phyloP scores from a whole-genome alignment of 2,797 vertebrate species.

The Orestias chungarensis region DNA sequence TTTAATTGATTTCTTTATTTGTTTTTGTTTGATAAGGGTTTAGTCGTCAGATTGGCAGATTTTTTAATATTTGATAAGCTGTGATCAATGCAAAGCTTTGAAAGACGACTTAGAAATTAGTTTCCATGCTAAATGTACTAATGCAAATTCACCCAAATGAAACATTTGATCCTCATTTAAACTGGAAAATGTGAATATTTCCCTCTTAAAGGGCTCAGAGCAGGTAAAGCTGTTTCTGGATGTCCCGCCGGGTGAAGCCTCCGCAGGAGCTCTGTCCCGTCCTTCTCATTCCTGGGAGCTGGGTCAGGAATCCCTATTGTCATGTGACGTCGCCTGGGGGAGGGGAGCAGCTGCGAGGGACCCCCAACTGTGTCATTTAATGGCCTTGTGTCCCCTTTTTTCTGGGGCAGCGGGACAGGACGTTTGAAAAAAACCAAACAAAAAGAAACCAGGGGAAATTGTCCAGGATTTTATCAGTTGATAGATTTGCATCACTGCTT shows the following conservation, averaged over 20 bases:
- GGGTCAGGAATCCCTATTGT: conserved; percentile 80
- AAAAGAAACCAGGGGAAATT: conserved; percentile 14
- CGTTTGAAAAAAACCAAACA: background rate
- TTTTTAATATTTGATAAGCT: no score
- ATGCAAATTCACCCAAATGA: conserved; percentile 5
- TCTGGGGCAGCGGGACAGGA: background rate
- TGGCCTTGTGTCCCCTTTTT: conserved; percentile 32
- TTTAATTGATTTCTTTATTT: no score
- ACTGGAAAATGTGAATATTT: background rate
- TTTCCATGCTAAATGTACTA: no score
- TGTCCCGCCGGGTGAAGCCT: background rate
- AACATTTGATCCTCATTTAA: background rate
- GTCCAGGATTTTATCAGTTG: conserved; percentile 12
- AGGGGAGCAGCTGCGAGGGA: conserved; percentile 66
- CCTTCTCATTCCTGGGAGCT: conserved; percentile 63
- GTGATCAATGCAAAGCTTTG: no score
- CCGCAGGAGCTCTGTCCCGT: conserved; percentile 48
- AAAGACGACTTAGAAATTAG: no score
- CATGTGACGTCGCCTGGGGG: conserved; percentile 60
- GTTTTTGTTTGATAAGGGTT: no score
- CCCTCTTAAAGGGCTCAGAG: background rate
- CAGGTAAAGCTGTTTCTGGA: background rate
- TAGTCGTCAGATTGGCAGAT: no score
- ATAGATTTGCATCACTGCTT: background rate
- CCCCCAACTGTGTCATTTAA: conserved; percentile 71